Percentiles rank a stretch among this genome's conserved stretches.
Evolutionary conservation across 2,113 vertebrate species (phyloP).

Genomic region (Nannospalax galili): DNA sequence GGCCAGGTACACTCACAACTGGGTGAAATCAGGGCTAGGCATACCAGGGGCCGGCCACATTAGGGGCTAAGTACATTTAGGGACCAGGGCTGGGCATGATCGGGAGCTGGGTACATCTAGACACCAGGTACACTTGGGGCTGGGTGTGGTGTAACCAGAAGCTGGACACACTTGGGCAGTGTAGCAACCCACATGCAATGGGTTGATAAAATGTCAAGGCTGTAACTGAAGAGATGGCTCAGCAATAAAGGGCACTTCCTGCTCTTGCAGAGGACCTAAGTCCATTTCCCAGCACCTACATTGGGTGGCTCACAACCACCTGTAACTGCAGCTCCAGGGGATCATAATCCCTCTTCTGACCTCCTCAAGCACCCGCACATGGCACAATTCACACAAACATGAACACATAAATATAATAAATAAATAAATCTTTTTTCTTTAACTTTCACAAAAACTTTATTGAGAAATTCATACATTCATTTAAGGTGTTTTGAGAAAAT

Average conservation of each 20-base stretch:
- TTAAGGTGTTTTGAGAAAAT: no score
- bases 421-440: no score
- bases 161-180: neutral
- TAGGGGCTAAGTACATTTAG: neutral
- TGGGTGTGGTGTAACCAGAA: neutral
- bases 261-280: neutral
- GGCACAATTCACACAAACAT: no score
- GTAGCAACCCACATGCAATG: fast-evolving
- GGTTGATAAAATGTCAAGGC: neutral
- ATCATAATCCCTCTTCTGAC: neutral
- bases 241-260: no score
- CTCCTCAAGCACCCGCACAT: no score
- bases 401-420: no score
- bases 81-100: no score
- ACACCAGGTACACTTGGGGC: no score
- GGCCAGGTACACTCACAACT: neutral
- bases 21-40: no score
- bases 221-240: neutral
- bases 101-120: no score
- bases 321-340: neutral
- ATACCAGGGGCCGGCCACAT: neutral
- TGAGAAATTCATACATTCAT: no score
- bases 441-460: no score
- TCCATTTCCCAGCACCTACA: neutral
- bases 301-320: neutral